Evolutionary conservation across 92 coral and sea anemone species (phyloP).

Genomic region (Micromussa lordhowensis): DNA sequence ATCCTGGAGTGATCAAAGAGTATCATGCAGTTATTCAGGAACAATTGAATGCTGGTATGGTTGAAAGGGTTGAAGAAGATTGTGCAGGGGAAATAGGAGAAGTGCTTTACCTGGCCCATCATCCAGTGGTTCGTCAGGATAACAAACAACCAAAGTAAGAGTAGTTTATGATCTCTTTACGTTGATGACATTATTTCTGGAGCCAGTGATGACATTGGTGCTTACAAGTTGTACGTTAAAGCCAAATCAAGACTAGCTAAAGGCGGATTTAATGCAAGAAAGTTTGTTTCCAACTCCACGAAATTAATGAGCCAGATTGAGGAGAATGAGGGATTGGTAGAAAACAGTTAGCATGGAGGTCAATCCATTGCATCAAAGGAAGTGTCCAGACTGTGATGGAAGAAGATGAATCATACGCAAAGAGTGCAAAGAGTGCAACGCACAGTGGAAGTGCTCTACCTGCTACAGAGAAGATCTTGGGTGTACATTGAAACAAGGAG

Average conservation of each 20-base stretch:
- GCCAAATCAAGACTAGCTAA: neutral
- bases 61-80: slow-evolving; percentile 12
- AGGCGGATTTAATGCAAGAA: slow-evolving; percentile 30
- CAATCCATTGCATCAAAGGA: neutral
- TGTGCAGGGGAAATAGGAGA: neutral
- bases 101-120: slow-evolving; percentile 58
- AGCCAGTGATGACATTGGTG: neutral
- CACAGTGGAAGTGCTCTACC: slow-evolving; percentile 8
- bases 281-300: slow-evolving; percentile 20
- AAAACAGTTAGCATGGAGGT: neutral
- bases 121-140: slow-evolving; percentile 39
- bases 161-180: slow-evolving; percentile 52
- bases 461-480: slow-evolving; percentile 43
- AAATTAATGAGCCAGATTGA: too few relatives aligned
- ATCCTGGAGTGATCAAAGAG: slow-evolving; percentile 48
- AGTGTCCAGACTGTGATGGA: neutral
- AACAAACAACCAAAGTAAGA: slow-evolving; percentile 50
- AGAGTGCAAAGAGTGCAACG: slow-evolving; percentile 42
- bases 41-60: slow-evolving; percentile 32
- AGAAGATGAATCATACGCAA: slow-evolving; percentile 50
- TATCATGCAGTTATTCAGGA: slow-evolving; percentile 50
- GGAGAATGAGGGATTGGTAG: too few relatives aligned
- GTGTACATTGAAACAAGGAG: slow-evolving; percentile 61
- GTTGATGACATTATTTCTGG: slow-evolving; percentile 35
- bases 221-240: neutral